phyloP scores from a whole-genome alignment of 1,140 invertebrate species.

The Anadara kagoshimensis region DNA sequence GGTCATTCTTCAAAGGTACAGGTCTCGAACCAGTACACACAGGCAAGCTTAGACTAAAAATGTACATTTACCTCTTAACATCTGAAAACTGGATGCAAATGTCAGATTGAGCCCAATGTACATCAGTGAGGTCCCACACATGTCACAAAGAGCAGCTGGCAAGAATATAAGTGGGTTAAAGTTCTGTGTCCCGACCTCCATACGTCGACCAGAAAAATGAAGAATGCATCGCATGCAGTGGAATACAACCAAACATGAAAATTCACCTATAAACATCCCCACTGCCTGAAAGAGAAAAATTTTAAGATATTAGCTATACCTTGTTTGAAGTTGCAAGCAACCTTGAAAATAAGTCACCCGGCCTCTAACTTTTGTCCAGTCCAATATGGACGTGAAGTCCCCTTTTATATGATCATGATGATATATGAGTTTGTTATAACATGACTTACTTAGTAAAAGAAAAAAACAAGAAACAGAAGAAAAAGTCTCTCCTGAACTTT shows the following conservation, averaged over 20 bases:
- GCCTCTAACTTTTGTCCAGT: too few species aligned
- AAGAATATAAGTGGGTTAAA: constrained; percentile 86
- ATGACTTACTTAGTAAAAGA: too few species aligned
- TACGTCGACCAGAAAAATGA: constrained; percentile 6
- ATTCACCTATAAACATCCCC: constrained; percentile 93
- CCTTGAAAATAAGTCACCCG: too few species aligned
- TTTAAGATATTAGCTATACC: not conserved
- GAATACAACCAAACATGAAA: constrained; percentile 86
- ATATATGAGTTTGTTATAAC: too few species aligned
- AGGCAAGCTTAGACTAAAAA: too few species aligned
- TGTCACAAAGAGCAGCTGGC: constrained; percentile 90
- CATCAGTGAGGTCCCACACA: constrained; percentile 87
- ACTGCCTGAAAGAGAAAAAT: constrained; percentile 79
- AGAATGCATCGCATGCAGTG: constrained; percentile 28
- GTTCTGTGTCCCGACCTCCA: constrained; percentile 32
- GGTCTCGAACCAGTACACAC: too few species aligned
- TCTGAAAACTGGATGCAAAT: constrained; percentile 96
- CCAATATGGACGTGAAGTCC: too few species aligned
- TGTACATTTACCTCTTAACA: constrained; percentile 85
- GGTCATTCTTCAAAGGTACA: too few species aligned
- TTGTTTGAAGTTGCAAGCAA: too few species aligned
- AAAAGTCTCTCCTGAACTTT: too few species aligned
- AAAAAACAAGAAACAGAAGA: too few species aligned
- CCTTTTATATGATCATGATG: too few species aligned
- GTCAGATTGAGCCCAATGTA: constrained; percentile 94